A percentile compares a stretch with the other conserved stretches of the same genome.
phyloP scores from a whole-genome alignment of 2,797 vertebrate genomes.

The Phaenicophaeus curvirostris region DNA sequence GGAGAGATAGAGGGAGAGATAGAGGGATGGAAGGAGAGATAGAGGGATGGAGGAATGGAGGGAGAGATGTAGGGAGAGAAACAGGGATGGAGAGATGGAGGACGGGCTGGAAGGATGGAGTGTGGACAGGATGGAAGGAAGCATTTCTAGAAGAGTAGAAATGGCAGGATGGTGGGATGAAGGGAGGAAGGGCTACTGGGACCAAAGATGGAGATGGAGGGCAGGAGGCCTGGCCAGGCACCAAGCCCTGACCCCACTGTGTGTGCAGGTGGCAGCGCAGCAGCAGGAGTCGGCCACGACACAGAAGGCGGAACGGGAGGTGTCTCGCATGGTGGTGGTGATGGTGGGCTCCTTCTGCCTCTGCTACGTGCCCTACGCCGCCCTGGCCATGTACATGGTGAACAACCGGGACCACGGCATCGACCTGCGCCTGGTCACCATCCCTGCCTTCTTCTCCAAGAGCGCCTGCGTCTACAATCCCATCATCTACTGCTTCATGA shows the following conservation, averaged over 20 bases:
- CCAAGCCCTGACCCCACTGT: background rate
- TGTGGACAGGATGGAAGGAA: too few species aligned
- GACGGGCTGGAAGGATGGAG: too few species aligned
- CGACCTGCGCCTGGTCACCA: slow-evolving; percentile 79
- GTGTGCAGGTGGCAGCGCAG: slow-evolving; percentile 81
- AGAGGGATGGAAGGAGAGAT: too few species aligned
- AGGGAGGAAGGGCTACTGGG: background rate
- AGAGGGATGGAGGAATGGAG: too few species aligned
- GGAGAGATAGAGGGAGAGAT: background rate
- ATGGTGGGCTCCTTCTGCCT: slow-evolving; percentile 86
- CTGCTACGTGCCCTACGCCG: slow-evolving; percentile 85
- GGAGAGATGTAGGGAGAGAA: too few species aligned
- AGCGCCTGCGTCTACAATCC: slow-evolving; percentile 86
- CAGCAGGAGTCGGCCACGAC: slow-evolving; percentile 87
- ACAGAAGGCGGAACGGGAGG: slow-evolving; percentile 87
- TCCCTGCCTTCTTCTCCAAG: slow-evolving; percentile 89
- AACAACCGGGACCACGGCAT: slow-evolving; percentile 82
- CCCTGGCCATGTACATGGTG: slow-evolving; percentile 85
- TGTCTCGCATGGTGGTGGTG: slow-evolving; percentile 85
- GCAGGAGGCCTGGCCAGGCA: too few species aligned
- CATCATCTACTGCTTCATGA: slow-evolving; percentile 83
- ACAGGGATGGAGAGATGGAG: too few species aligned
- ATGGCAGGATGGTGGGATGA: background rate
- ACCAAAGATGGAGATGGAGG: too few species aligned
- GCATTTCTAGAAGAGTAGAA: too few species aligned